Base-by-base conservation (phyloP, 2,113 vertebrate genomes). In the Amia ocellicauda region DNA sequence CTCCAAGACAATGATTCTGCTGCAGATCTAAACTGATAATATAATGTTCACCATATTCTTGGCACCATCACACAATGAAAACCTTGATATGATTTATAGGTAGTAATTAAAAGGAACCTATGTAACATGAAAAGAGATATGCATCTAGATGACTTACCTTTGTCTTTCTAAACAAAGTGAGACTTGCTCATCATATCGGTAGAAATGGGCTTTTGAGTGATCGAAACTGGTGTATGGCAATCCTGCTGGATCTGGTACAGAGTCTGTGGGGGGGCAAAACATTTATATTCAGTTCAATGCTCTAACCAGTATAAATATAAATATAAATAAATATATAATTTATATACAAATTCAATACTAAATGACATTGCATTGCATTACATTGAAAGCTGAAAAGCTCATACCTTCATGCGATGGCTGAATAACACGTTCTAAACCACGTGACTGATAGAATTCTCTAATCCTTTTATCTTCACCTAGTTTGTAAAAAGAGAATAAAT, bases 171-270 rank as follows among this genome's bases (percentile, higher is more conserved):
- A 80, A 85, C 94, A 98, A 0, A 99, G 88, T 0, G 92, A 94
- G 66, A 99, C 92, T 58, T 98, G 96, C 79, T 99, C 96, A 4
- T 99, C 96, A 0, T 97, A 98, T 84, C 94, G 91, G 76, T 97
- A 98, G 69, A 97, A 99, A 74, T 99, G 96, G 13, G 96, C 94
- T 23, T 95, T 96, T 0, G 96, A 95, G 75, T 97, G 93, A 72
- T 98, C 95, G 0, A 98, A 97, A 71, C 91, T 93, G 51, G 92
- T 94, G 80, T 92, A 96, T 0, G 94, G 95, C 70, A 97, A 88
- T 69, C 93, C 92, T 58, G 92, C 78, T 49, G 88, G 85, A 70
- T 96, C 91, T 0, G 92, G 88, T 28, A 94, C 82, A 1, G 89
- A 84, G 66, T 97, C 96, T 97, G 69, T n/a, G n/a, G n/a, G 54